Percentiles rank a stretch among this genome's conserved stretches.
These are phyloP conservation scores for Spisula solida DNA, from an alignment of 2,888 invertebrate genomes.

Conservation along the genomic window DNA sequence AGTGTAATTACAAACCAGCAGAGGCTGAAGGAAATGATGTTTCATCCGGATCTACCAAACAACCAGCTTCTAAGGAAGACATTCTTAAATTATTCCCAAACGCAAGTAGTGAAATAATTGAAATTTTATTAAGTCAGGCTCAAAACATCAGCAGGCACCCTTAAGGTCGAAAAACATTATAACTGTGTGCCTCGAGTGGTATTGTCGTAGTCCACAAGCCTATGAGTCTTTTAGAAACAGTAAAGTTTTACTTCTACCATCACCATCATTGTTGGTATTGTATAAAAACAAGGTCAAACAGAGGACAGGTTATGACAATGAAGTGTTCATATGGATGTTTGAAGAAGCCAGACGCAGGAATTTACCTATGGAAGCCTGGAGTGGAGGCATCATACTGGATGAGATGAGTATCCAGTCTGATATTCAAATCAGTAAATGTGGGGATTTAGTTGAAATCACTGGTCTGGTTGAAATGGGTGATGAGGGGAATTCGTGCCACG, in stretches of 20 bases:
- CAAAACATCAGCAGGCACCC: conserved; percentile 49
- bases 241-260: conserved; percentile 51
- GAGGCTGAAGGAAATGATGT: too few species aligned
- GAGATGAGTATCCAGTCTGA: conserved; percentile 64
- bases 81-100: conserved; percentile 45
- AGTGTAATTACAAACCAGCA: neutral
- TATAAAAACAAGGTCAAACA: conserved; percentile 62
- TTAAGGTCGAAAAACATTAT: conserved; percentile 43
- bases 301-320: conserved; percentile 48
- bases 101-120: conserved; percentile 50
- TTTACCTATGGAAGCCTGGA: conserved; percentile 56
- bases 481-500: conserved; percentile 45
- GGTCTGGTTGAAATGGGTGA: conserved; percentile 52
- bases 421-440: conserved; percentile 52
- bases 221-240: conserved; percentile 48
- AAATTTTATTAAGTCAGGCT: conserved; percentile 53
- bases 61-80: conserved; percentile 24
- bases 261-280: conserved; percentile 41
- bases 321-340: conserved; percentile 69
- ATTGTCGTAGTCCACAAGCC: conserved; percentile 49
- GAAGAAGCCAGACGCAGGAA: conserved; percentile 59
- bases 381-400: conserved; percentile 54
- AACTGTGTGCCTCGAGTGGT: conserved; percentile 53
- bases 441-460: conserved; percentile 50
- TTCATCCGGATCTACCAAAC: neutral